Percentiles rank a stretch among this genome's conserved stretches.
Conservation (phyloP, 2,797 vertebrate genomes). For the Pangasius macronema region DNA sequence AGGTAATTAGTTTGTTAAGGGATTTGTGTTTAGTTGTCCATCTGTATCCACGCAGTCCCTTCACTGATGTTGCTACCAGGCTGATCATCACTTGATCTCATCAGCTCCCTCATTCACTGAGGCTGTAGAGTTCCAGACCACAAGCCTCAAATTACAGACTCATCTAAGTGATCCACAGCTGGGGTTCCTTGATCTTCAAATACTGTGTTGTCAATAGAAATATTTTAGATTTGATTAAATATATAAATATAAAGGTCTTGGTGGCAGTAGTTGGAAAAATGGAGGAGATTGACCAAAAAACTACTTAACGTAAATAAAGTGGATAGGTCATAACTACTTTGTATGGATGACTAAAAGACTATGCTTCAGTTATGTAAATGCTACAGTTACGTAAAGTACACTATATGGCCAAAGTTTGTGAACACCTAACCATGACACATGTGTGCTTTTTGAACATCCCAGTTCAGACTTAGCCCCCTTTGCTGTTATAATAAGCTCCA, state of each 20-base stretch:
- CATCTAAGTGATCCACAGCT: not conserved
- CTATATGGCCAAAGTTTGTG: not conserved
- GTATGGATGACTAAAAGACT: not conserved
- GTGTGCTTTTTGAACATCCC: not conserved
- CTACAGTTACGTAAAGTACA: not conserved
- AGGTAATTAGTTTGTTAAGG: not conserved
- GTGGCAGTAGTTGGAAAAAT: not conserved
- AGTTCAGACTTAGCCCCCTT: not conserved
- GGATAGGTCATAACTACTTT: not conserved
- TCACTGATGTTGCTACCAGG: not conserved
- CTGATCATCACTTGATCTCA: not conserved
- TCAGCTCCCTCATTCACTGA: not conserved
- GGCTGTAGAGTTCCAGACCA: not conserved
- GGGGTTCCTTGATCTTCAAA: not conserved
- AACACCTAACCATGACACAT: no score
- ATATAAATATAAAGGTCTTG: not conserved
- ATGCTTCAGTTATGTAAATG: not conserved
- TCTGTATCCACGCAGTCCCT: not conserved
- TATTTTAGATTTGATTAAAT: not conserved
- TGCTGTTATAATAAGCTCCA: not conserved
- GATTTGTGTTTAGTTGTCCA: not conserved
- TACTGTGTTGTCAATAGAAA: slow-evolving; percentile 3
- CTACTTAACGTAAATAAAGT: not conserved
- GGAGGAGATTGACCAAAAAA: not conserved
- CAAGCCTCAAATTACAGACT: slow-evolving; percentile 2